Conservation (phyloP, 1,140 invertebrate genomes). For the Monochamus saltuarius region DNA sequence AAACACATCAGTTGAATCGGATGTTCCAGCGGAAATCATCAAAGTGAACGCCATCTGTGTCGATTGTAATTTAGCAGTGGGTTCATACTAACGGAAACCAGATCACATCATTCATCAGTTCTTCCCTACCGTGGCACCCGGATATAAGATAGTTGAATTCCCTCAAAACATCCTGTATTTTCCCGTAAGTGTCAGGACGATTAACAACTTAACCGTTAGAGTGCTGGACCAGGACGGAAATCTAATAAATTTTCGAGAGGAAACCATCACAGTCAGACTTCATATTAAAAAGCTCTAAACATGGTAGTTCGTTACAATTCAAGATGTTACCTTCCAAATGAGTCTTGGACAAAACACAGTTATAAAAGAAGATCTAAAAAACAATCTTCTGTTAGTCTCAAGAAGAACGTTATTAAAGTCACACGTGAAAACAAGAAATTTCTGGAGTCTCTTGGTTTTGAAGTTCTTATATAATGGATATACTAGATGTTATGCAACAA, state of each 20-base stretch:
- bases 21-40: neutral
- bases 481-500: constrained; percentile 17
- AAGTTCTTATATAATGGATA: constrained; percentile 23
- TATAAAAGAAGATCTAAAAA: no score
- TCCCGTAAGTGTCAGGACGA: constrained; percentile 17
- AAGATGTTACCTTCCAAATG: no score
- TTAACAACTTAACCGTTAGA: constrained; percentile 18
- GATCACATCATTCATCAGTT: neutral
- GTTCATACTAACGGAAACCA: neutral
- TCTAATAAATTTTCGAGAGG: constrained; percentile 10
- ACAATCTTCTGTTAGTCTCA: no score
- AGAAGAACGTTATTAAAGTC: constrained; percentile 7
- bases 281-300: constrained; percentile 16
- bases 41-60: neutral
- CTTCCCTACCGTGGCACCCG: neutral
- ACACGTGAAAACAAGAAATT: constrained; percentile 17
- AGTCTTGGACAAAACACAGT: no score
- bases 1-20: neutral
- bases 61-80: neutral
- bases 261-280: constrained; percentile 21
- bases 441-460: constrained; percentile 15
- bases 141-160: constrained; percentile 22
- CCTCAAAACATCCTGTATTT: constrained; percentile 11
- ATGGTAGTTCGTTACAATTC: no score
- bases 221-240: constrained; percentile 14